Evolutionary conservation across 2,888 invertebrate genomes (phyloP).

Genomic region (Alitta virens): DNA sequence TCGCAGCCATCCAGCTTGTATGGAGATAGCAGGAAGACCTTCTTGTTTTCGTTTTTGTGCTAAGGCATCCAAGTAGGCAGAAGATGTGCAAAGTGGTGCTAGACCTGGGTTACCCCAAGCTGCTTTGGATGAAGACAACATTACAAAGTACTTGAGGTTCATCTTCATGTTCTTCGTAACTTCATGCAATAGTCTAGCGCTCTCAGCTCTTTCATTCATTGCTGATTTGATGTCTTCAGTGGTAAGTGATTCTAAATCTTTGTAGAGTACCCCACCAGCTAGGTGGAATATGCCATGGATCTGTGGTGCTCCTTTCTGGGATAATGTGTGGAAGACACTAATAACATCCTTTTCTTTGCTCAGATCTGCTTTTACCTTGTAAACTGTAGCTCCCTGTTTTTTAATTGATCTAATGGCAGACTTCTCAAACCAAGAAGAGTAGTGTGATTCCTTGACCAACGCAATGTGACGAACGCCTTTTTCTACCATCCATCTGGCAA

Average conservation of each 20-base stretch:
- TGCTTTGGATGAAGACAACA: conserved; percentile 4
- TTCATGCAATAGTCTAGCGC: not conserved
- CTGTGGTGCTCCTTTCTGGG: not conserved
- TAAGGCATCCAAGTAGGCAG: not conserved
- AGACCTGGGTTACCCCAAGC: conserved; percentile 6
- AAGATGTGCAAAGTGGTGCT: not conserved
- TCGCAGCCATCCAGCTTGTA: conserved; percentile 5
- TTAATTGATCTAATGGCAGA: not conserved
- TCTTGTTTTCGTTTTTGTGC: not conserved
- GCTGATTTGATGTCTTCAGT: not conserved
- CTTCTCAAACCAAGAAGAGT: not conserved
- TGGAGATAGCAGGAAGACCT: conserved; percentile 7
- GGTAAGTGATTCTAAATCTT: not conserved
- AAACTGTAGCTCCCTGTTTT: not conserved
- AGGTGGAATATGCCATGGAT: conserved; percentile 3
- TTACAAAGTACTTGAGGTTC: conserved; percentile 10
- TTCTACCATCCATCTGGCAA: conserved; percentile 14
- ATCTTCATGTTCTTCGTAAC: not conserved
- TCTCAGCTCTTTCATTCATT: not conserved
- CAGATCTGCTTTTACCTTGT: conserved; percentile 5
- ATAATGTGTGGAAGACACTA: not conserved
- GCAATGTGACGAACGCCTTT: conserved; percentile 6
- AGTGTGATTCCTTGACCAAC: not conserved
- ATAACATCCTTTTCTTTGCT: not conserved
- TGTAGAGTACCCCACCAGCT: not conserved